These are phyloP conservation scores for Gallinago media DNA, from an alignment of 2,113 vertebrate genomes.

Conservation along the genomic window DNA sequence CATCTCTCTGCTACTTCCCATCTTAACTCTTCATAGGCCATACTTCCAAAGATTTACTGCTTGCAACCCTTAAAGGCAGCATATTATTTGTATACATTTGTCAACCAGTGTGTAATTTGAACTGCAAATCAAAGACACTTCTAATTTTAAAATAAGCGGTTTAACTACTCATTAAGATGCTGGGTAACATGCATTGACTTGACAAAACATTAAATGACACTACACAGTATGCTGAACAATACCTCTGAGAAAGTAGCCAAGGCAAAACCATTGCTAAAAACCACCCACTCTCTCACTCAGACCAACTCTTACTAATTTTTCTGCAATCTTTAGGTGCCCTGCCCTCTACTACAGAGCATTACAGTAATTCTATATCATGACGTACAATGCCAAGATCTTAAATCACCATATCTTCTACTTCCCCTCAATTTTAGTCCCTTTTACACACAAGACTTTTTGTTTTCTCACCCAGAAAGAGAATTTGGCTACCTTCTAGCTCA, in stretches of 20 bases:
- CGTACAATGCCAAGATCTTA: background rate
- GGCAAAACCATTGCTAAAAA: background rate
- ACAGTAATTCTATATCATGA: background rate
- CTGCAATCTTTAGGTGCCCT: background rate
- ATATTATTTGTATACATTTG: background rate
- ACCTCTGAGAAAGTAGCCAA: fast-evolving
- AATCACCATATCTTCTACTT: background rate
- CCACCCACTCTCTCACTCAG: background rate
- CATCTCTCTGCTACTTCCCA: background rate
- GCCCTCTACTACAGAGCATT: background rate
- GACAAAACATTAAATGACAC: background rate
- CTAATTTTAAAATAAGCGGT: background rate
- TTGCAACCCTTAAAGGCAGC: background rate
- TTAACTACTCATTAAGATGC: background rate
- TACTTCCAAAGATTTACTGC: background rate
- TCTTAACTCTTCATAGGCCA: background rate
- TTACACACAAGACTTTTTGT: background rate
- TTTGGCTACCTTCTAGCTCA: background rate
- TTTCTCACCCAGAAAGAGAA: background rate
- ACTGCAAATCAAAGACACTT: background rate
- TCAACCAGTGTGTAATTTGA: background rate
- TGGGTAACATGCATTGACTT: background rate
- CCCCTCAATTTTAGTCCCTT: background rate
- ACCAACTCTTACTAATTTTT: background rate
- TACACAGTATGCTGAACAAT: background rate